A percentile compares a stretch with the other conserved stretches of the same genome.
Evolutionary conservation across 2,113 vertebrate species (phyloP).

Genomic region (Oophaga pumilio): DNA sequence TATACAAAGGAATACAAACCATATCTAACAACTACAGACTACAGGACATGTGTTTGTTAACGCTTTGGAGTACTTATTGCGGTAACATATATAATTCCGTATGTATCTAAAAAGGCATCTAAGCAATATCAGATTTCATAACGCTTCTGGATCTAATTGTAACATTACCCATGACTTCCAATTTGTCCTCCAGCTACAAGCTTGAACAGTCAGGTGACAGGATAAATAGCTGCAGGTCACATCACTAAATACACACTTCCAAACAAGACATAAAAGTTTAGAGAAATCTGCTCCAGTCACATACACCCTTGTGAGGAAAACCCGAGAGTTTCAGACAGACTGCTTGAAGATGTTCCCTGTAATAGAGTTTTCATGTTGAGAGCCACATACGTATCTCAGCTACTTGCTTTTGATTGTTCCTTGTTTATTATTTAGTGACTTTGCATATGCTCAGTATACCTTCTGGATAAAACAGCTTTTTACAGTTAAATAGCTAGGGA

Average conservation of each 20-base stretch:
- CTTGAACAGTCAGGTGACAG: not conserved
- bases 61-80: not conserved
- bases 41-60: not conserved
- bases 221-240: not conserved
- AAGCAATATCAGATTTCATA: not conserved
- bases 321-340: slow-evolving; percentile 15
- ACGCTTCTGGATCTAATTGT: not conserved
- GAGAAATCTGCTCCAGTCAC: not conserved
- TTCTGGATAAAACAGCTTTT: slow-evolving; percentile 10
- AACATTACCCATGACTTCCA: not conserved
- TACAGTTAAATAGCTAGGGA: not conserved
- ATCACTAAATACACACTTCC: not conserved
- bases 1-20: not conserved
- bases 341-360: slow-evolving; percentile 39
- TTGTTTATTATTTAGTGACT: slow-evolving; percentile 54
- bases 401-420: slow-evolving; percentile 28
- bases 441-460: slow-evolving; percentile 13
- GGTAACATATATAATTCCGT: not conserved
- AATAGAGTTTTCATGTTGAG: slow-evolving; percentile 56
- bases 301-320: not conserved
- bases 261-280: not conserved
- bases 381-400: slow-evolving; percentile 21
- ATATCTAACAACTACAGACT: not conserved
- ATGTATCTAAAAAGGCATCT: not conserved
- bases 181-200: not conserved